Evolutionary conservation across 2,888 invertebrate species (phyloP).

Genomic region (Yponomeuta sedellus): DNA sequence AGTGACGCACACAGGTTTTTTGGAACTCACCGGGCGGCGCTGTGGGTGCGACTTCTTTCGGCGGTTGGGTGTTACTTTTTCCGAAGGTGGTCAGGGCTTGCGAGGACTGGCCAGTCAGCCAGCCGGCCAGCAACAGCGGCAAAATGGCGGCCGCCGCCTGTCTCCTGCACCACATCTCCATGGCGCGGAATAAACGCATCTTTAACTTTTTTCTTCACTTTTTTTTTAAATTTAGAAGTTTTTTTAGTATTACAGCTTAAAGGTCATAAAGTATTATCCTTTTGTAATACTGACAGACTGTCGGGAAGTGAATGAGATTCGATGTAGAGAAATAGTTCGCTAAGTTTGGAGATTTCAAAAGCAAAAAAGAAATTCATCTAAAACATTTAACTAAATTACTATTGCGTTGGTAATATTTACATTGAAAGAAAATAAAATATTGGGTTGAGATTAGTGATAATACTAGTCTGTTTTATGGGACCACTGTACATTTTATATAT

Average conservation of each 20-base stretch:
- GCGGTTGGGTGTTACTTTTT: constrained; percentile 78
- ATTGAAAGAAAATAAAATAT: too few species aligned
- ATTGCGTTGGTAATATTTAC: too few species aligned
- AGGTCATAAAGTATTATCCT: too few species aligned
- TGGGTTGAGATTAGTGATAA: too few species aligned
- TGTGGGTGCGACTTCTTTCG: constrained; percentile 73
- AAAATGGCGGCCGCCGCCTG: constrained; percentile 56
- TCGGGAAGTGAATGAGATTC: too few species aligned
- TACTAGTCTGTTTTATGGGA: too few species aligned
- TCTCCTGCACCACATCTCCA: constrained; percentile 66
- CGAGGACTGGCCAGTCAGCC: constrained; percentile 67
- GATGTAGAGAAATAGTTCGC: too few species aligned
- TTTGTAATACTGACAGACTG: too few species aligned
- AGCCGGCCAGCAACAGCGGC: constrained; percentile 52
- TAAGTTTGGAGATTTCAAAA: too few species aligned
- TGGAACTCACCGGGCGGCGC: constrained; percentile 74
- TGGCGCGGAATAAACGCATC: constrained; percentile 53
- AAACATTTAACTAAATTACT: too few species aligned
- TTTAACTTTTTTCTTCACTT: constrained; percentile 3
- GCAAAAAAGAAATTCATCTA: too few species aligned
- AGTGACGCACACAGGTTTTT: not conserved
- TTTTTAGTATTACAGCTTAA: not conserved
- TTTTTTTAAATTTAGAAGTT: not conserved
- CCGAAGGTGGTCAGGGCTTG: constrained; percentile 83
- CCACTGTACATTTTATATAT: too few species aligned